Percentiles rank a stretch among this genome's conserved stretches.
These are phyloP conservation scores for Oreotrochilus melanogaster DNA, from an alignment of 2,113 vertebrate species.

Conservation along the genomic window DNA sequence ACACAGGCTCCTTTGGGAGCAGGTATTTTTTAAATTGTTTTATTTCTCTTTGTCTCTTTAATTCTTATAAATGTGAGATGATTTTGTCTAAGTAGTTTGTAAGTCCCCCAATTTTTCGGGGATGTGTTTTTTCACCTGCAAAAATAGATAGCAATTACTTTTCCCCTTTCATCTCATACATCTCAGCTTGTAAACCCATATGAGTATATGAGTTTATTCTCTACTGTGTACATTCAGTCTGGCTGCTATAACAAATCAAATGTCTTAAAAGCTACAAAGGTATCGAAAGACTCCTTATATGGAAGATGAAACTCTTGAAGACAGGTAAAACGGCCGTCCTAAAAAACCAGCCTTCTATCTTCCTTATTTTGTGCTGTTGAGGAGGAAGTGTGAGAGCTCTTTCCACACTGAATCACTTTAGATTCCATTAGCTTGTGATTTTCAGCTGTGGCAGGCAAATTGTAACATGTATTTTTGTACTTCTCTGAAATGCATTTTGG, in stretches of 20 bases:
- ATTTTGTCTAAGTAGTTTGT: not conserved
- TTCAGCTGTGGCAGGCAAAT: not conserved
- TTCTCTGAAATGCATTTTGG: conserved; percentile 32
- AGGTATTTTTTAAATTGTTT: not conserved
- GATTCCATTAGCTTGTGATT: conserved; percentile 33
- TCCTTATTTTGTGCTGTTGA: not conserved
- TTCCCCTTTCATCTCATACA: not conserved
- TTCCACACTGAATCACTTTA: not conserved
- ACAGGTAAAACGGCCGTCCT: not conserved
- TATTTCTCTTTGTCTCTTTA: not conserved
- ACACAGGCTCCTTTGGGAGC: fast-evolving
- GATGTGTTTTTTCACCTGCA: not conserved
- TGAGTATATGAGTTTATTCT: not conserved
- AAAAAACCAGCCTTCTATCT: not conserved
- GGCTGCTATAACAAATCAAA: not conserved
- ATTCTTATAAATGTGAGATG: not conserved
- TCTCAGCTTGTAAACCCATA: not conserved
- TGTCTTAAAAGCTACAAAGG: not conserved
- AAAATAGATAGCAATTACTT: not conserved
- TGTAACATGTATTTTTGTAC: not conserved
- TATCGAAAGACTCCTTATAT: not conserved
- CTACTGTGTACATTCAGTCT: not conserved
- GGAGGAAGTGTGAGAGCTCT: not conserved
- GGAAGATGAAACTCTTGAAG: not conserved
- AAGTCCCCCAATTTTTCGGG: not conserved